Conservation (phyloP, 2,888 invertebrate genomes). For the Caenorhabditis afra region DNA sequence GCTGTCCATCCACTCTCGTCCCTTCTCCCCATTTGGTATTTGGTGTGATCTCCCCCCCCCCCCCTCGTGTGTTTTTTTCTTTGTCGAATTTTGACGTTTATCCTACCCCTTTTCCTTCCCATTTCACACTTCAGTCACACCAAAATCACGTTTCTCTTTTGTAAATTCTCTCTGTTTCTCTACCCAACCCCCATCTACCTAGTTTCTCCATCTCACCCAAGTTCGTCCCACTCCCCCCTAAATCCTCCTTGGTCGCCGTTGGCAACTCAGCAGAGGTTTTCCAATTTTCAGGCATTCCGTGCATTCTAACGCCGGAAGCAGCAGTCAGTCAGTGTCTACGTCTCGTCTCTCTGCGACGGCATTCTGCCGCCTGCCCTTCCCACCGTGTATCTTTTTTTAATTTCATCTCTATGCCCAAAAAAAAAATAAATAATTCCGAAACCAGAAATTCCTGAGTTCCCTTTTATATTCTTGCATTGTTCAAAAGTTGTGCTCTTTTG, state of each 20-base stretch:
- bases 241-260: not conserved
- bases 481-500: constrained; percentile 11
- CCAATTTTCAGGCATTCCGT: not conserved
- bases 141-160: constrained; percentile 22
- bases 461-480: not conserved
- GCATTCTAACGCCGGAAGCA: not conserved
- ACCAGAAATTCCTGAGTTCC: constrained; percentile 2
- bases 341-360: not conserved
- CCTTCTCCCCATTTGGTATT: not conserved
- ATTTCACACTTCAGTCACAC: constrained; percentile 21
- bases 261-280: not conserved
- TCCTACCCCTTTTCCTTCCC: constrained; percentile 25
- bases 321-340: not conserved
- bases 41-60: constrained; percentile 10
- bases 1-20: not conserved
- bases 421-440: constrained; percentile 42
- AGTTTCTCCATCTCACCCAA: constrained; percentile 11
- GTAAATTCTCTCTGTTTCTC: constrained; percentile 36
- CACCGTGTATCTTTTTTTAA: constrained; percentile 37
- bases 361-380: not conserved
- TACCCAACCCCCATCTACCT: not conserved
- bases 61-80: constrained; percentile 53
- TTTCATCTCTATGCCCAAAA: constrained; percentile 51
- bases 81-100: constrained; percentile 51
- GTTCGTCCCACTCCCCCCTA: constrained; percentile 19